phyloP scores from a whole-genome alignment of 2,888 invertebrate genomes.

The Leptinotarsa haldemani region DNA sequence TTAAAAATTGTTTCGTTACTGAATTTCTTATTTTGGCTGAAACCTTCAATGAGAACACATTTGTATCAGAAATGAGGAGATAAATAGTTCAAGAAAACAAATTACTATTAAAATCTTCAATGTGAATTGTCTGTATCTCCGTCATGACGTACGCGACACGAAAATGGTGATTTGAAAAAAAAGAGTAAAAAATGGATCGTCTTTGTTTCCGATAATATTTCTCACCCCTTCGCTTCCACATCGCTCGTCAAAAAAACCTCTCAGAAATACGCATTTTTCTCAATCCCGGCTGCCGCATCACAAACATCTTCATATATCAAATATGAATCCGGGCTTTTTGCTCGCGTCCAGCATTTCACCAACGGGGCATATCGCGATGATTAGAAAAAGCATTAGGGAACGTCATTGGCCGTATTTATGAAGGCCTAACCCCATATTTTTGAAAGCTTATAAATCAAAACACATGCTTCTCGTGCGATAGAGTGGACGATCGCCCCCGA shows the following conservation, averaged over 20 bases:
- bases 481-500: constrained; percentile 54
- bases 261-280: constrained; percentile 10
- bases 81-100: too few relatives aligned
- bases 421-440: constrained; percentile 55
- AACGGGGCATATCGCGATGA: constrained; percentile 33
- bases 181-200: too few relatives aligned
- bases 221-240: neutral
- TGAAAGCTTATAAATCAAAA: constrained; percentile 58
- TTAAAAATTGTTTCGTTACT: too few relatives aligned
- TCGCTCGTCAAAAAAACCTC: constrained; percentile 6
- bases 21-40: too few relatives aligned
- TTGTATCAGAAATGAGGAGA: too few relatives aligned
- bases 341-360: constrained; percentile 29
- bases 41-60: too few relatives aligned
- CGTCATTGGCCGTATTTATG: constrained; percentile 56
- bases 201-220: neutral
- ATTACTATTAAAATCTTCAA: too few relatives aligned
- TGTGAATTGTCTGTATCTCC: too few relatives aligned
- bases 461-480: constrained; percentile 47
- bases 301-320: constrained; percentile 39
- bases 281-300: constrained; percentile 4
- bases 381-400: constrained; percentile 48
- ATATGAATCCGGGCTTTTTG: constrained; percentile 28
- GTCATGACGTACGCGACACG: too few relatives aligned
- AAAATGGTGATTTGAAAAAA: too few relatives aligned